Evolutionary conservation across 2,888 invertebrate species (phyloP), one percentile per base, ranked within the genome.

Genomic region (Bugula neritina): DNA sequence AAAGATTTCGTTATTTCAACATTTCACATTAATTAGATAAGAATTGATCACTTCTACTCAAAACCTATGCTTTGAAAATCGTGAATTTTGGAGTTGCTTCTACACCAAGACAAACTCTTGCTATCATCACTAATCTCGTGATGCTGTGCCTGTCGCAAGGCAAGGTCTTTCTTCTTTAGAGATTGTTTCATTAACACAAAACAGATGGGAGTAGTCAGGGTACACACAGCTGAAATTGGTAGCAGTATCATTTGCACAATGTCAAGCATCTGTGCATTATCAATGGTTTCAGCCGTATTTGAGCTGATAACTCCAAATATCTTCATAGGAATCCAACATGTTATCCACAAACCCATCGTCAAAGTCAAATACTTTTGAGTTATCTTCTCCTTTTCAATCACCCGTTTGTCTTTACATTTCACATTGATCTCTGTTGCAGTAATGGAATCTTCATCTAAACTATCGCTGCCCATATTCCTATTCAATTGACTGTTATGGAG

Each of bases 261-360:
- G 78, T 90, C 90, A 75, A 90, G 89, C 77, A 89, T 88, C 54
- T 86, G 87, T 69, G 86, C 87, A 80, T 90, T 90, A 74, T 89
- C 89, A 78, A 90, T 89, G 0, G 89, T 90, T 80, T 91, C 90
- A 72, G 87, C 85, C 69, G 90, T 85, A 57, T 89, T 88, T 77
- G 89, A 86, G 70, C 88, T 87, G 0, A 89, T 89, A 63, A 90
- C 84, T 74, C 88, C 83, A 17, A 87, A 81, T 63, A 86, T 83
- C 87, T 90, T 90, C 75, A 90, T 80, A 0, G 90, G 90, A 77
- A 89, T 89, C 77, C 90, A 83, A 76, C 89, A 90, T 72, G 89
- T 86, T 25, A 89, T 89, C 79, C 89, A 90, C 35, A 87, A 82
- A 0, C 88, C 87, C 13, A 89, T 88, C 88, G 90, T 90, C 72